A percentile compares a stretch with the other conserved stretches of the same genome.
phyloP scores from a whole-genome alignment of 2,888 invertebrate genomes.

The Cremastinae sp. region DNA sequence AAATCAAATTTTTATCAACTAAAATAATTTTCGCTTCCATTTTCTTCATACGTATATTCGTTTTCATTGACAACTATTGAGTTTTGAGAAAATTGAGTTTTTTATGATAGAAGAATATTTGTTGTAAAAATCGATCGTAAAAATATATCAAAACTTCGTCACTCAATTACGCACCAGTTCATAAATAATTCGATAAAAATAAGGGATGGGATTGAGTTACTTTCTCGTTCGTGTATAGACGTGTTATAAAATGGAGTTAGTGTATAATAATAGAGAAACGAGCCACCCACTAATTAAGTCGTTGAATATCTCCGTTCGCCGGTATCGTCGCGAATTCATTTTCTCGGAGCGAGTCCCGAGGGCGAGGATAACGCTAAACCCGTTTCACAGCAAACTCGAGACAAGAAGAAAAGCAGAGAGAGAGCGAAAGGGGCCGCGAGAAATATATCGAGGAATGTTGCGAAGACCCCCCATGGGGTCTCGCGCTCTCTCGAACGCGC shows the following conservation, averaged over 20 bases:
- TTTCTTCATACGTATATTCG: not conserved
- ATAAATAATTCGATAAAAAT: not conserved
- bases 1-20: not conserved
- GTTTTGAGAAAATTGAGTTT: not conserved
- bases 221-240: constrained; percentile 6
- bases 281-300: constrained; percentile 57
- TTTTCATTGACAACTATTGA: not conserved
- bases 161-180: not conserved
- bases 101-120: not conserved
- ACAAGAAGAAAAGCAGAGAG: constrained; percentile 4
- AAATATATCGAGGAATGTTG: constrained; percentile 52
- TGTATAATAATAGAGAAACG: constrained; percentile 19
- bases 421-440: not conserved
- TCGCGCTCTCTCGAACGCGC: constrained; percentile 56
- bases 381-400: constrained; percentile 26
- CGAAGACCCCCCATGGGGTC: constrained; percentile 57
- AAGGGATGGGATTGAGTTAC: constrained; percentile 8
- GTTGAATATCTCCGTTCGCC: constrained; percentile 43
- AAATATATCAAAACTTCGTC: too few relatives aligned
- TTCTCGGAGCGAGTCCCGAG: constrained; percentile 46
- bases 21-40: not conserved
- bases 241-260: constrained; percentile 21
- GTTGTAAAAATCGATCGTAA: not conserved
- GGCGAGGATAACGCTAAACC: constrained; percentile 34
- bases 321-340: constrained; percentile 54